Percentiles rank a stretch among this genome's conserved stretches.
These are phyloP conservation scores for Thryonomys swinderianus DNA, from an alignment of 2,113 vertebrate genomes.

Conservation along the genomic window DNA sequence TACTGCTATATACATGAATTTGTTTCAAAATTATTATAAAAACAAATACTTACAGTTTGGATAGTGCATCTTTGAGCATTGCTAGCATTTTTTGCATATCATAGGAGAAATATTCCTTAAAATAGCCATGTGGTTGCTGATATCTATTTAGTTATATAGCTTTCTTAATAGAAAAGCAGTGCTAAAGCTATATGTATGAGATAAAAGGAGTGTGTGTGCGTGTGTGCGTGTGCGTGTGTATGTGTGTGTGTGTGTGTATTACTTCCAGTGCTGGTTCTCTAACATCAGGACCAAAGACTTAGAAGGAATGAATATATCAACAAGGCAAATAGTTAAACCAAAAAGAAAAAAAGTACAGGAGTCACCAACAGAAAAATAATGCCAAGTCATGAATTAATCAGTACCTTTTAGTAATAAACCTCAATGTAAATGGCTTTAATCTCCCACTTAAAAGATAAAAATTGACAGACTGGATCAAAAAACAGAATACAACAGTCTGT, in stretches of 20 bases:
- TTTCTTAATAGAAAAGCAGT: neutral
- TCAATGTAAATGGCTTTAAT: neutral
- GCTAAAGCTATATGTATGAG: neutral
- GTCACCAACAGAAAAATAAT: neutral
- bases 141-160: neutral
- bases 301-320: neutral
- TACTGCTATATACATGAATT: too few relatives aligned
- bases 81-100: neutral
- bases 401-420: neutral
- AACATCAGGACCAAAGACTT: neutral
- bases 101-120: neutral
- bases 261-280: neutral
- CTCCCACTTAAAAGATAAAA: neutral
- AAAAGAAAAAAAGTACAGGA: neutral
- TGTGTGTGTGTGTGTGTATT: neutral
- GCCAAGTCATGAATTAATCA: neutral
- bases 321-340: neutral
- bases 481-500: neutral
- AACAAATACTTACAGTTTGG: neutral
- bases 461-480: neutral
- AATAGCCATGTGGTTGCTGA: neutral
- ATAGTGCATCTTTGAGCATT: neutral
- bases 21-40: neutral
- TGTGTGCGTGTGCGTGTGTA: neutral
- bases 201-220: neutral